These are phyloP conservation scores for Schizothorax lantsangensis DNA, from an alignment of 2,797 vertebrate species.

Conservation along the genomic window DNA sequence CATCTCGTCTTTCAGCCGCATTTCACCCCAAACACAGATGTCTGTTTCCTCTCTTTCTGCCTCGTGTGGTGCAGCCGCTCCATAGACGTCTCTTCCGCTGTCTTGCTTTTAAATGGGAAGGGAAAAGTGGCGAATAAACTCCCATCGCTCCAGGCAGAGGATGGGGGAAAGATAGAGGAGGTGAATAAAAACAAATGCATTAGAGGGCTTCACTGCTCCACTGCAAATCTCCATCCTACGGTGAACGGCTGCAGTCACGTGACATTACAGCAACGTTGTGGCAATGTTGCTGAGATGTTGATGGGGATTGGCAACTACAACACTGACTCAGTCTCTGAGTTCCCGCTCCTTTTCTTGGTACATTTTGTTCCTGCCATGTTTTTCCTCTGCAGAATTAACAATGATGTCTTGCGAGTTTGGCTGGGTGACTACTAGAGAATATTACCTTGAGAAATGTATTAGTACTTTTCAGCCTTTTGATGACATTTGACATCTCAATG, in stretches of 20 bases:
- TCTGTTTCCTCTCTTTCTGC: conserved; percentile 50
- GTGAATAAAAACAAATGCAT: conserved; percentile 15
- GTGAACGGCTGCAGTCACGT: background rate
- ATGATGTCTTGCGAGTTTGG: background rate
- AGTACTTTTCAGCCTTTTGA: background rate
- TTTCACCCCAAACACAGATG: conserved; percentile 55
- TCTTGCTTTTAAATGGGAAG: conserved; percentile 23
- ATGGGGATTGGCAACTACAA: conserved; percentile 6
- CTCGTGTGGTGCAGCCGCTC: background rate
- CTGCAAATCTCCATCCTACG: conserved; percentile 17
- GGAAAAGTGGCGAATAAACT: conserved; percentile 25
- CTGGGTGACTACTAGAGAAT: background rate
- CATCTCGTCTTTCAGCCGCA: conserved; percentile 43
- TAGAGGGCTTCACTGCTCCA: conserved; percentile 16
- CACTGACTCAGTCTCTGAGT: conserved; percentile 21
- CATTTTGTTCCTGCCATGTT: background rate
- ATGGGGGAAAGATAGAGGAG: background rate
- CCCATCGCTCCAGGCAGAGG: background rate
- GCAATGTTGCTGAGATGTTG: background rate
- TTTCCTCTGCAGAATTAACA: background rate
- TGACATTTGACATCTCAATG: background rate
- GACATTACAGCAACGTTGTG: background rate
- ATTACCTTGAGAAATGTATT: background rate
- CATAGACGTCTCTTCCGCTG: conserved; percentile 4
- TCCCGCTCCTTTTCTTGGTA: background rate